phyloP scores from a whole-genome alignment of 2,797 vertebrate species.

The Aldrovandia affinis region DNA sequence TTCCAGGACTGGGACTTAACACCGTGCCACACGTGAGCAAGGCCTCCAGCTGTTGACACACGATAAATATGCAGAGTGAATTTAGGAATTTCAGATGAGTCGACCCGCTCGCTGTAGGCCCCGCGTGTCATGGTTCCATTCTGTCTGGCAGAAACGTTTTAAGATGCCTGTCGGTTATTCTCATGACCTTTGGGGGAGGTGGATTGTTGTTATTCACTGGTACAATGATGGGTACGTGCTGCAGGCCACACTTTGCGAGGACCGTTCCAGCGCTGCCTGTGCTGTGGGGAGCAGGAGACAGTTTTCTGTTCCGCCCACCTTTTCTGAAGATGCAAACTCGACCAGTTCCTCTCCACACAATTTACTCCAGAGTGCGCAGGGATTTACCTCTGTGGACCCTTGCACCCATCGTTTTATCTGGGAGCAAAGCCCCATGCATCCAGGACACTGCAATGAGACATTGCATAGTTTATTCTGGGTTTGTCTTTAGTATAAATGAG shows the following conservation, averaged over 20 bases:
- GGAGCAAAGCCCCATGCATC: neutral
- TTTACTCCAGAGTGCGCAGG: constrained; percentile 4
- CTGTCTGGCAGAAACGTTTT: neutral
- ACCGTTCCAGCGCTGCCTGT: neutral
- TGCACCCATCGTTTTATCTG: neutral
- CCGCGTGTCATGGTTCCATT: neutral
- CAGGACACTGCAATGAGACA: neutral
- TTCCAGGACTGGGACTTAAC: neutral
- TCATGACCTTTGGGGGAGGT: no score
- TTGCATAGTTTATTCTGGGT: no score
- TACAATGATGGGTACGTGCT: neutral
- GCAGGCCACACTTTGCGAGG: neutral
- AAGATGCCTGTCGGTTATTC: neutral
- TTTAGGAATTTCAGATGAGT: neutral
- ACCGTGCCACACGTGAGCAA: neutral
- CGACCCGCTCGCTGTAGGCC: neutral
- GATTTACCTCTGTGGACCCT: neutral
- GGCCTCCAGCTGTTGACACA: constrained; percentile 7
- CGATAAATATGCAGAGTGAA: neutral
- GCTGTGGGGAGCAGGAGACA: neutral
- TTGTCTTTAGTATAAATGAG: no score
- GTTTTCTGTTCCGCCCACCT: neutral
- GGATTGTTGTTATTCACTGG: neutral
- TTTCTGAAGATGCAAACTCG: constrained; percentile 17
- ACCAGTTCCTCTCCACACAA: neutral